Base-by-base conservation (phyloP, 2,113 vertebrate species). In the Regulus satrapa region DNA sequence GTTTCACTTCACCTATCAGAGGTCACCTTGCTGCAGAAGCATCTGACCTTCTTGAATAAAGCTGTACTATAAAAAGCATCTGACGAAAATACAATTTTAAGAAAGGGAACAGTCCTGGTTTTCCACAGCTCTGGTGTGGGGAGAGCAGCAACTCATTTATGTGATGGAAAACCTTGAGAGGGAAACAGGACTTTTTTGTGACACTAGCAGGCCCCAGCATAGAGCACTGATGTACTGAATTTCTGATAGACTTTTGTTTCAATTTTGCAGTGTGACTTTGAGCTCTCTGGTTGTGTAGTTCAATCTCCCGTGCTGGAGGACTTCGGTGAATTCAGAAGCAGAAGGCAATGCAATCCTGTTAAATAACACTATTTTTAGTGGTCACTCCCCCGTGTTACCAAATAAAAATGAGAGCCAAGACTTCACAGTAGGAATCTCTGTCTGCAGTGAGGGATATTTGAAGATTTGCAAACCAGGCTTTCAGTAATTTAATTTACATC, bases 111-210 rank as follows among this genome's bases (percentile, higher is more conserved):
- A 72, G 66, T 54, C 26, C 32, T 85, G 26, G 9, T 58, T 89
- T 87, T 73, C 73, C 78, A 71, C 51, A 32, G 67, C 63, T 77
- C 71, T 56, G 55, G 64, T 55, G 77, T 3, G 0, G 36, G 34
- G 74, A 91, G 63, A 88, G 24, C 62, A 85, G 69, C 7, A 5
- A 69, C 87, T 83, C 81, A 80, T 89, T 94, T 67, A 93, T 86
- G 85, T 80, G 85, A 95, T 83, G 89, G 85, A 97, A 94, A 93
- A 92, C 92, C 63, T 83, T 86, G 79, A 71, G 74, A 80, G 46
- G 59, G 59, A 79, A 94, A 79, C 66, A 89, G 88, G 92, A 88
- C 78, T 1, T 82, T 95, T 92, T 51, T 56, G 74, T 89, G 92
- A 85, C 3, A 29, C 46, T 51, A 58, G 58, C 63, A 84, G 64